Evolutionary conservation across 2,113 vertebrate species (phyloP).

Genomic region (Xiphophorus maculatus): DNA sequence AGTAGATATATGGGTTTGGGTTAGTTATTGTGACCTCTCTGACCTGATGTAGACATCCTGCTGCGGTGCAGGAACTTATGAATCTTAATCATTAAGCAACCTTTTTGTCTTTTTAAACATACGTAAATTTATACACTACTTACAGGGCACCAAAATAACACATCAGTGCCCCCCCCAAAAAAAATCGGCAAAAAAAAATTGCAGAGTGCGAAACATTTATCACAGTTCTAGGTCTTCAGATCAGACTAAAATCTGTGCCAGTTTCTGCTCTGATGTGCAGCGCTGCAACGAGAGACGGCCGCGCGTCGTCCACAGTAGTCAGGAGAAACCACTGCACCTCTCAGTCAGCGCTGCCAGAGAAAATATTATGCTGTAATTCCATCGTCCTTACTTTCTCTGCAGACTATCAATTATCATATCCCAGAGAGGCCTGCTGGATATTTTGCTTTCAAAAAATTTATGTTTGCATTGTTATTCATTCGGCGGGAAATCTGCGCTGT

Average conservation of each 20-base stretch:
- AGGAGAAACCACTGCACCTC: constrained; percentile 21
- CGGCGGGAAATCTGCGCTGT: constrained; percentile 13
- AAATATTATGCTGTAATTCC: constrained; percentile 55
- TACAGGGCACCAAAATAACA: constrained; percentile 7
- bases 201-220: constrained; percentile 17
- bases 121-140: too few species aligned
- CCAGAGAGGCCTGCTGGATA: constrained; percentile 28
- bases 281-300: constrained; percentile 4
- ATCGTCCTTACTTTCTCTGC: constrained; percentile 41
- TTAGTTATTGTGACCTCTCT: not conserved
- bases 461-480: constrained; percentile 29
- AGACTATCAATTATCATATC: constrained; percentile 50
- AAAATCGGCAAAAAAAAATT: constrained; percentile 16
- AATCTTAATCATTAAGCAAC: too few species aligned
- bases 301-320: constrained; percentile 7
- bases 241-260: constrained; percentile 1
- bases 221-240: constrained; percentile 19
- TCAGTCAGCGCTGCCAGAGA: constrained; percentile 47
- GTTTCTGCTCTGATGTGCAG: constrained; percentile 13
- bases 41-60: not conserved
- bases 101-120: too few species aligned
- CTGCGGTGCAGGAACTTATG: too few species aligned
- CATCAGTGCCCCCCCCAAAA: not conserved
- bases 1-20: not conserved
- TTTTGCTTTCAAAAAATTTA: constrained; percentile 35